Base-by-base conservation (phyloP, 1,140 invertebrate species). In the Drosophila triauraria region DNA sequence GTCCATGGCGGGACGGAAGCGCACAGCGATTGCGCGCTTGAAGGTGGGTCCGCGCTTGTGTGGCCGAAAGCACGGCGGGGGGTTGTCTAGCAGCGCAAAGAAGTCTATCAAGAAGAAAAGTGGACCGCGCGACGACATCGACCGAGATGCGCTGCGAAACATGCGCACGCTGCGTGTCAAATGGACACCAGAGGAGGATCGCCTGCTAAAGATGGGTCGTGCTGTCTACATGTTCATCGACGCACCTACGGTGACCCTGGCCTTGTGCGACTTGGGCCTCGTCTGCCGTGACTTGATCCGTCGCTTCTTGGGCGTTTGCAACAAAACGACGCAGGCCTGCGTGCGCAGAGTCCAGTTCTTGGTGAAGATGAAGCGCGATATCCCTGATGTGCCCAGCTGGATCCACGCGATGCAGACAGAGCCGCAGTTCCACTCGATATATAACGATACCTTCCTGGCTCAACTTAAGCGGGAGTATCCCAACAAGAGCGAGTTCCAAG, bases 301-400 rank as follows among this genome's bases (percentile, higher is more conserved):
- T 85, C 68, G 93, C 93, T 56, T 94, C 91, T 9, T 93, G 88
- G 91, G 93, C 50, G 95, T 94, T 10, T 83, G 93, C 27, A 95
- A 96, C 76, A 97, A 97, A 91, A 96, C 96, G 0, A 95, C 95
- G 0, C 86, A 94, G 51, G 95, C 96, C 1, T 96, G 96, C 91
- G 95, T 96, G 65, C 92, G 96, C 8, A 93, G 96, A 20, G 91
- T 96, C 3, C 82, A 95, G 75, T 92, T 87, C 30, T 59, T 93
- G 0, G 58, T 91, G 8, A 78, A 78, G 25, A 81, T 74, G 75
- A 82, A 80, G n/a, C 70, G 90, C 1, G 82, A 91, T 44, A 62
- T 78, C 5, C 81, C 84, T 2, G 83, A 91, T 43, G 77, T 92
- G 2, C 77, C 82, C n/a, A 74, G 82, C 38, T 92, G 91, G 86